Percentiles rank a stretch among this genome's conserved stretches.
Evolutionary conservation across 2,797 vertebrate species (phyloP).

Genomic region (Hemibagrus guttatus): DNA sequence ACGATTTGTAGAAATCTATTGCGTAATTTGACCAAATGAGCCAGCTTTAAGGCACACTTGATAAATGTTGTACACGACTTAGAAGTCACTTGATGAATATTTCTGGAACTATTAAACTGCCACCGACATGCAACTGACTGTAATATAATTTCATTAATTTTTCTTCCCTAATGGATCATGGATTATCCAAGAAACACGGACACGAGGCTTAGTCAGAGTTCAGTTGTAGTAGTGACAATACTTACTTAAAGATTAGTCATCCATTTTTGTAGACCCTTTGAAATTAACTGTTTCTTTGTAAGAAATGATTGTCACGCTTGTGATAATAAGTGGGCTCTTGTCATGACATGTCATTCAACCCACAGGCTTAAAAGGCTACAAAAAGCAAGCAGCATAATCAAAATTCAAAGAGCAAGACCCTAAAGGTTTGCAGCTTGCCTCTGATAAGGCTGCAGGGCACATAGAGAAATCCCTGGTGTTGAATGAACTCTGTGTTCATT

Average conservation of each 20-base stretch:
- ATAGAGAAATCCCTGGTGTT: not conserved
- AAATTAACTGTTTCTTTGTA: not conserved
- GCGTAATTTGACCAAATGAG: not conserved
- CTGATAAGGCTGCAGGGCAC: conserved; percentile 16
- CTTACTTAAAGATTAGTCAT: not conserved
- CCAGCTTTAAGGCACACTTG: not conserved
- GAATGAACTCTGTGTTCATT: conserved; percentile 31
- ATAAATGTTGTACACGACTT: not conserved
- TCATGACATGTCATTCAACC: not conserved
- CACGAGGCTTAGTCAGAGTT: not conserved
- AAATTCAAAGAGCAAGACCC: conserved; percentile 15
- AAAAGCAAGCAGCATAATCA: not conserved
- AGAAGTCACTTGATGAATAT: not conserved
- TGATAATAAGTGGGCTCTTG: not conserved
- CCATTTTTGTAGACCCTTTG: not conserved
- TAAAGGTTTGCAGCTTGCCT: conserved; percentile 16
- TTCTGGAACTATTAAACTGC: not conserved
- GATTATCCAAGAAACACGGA: not conserved
- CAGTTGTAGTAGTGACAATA: not conserved
- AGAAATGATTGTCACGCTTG: not conserved
- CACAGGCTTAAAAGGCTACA: not conserved
- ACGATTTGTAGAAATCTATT: not conserved
- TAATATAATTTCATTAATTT: not conserved
- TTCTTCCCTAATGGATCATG: not conserved
- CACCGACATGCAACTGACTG: not conserved